Percentiles rank a stretch among this genome's conserved stretches.
Conservation (phyloP, 2,888 invertebrate genomes). For the Eurytoma californica region DNA sequence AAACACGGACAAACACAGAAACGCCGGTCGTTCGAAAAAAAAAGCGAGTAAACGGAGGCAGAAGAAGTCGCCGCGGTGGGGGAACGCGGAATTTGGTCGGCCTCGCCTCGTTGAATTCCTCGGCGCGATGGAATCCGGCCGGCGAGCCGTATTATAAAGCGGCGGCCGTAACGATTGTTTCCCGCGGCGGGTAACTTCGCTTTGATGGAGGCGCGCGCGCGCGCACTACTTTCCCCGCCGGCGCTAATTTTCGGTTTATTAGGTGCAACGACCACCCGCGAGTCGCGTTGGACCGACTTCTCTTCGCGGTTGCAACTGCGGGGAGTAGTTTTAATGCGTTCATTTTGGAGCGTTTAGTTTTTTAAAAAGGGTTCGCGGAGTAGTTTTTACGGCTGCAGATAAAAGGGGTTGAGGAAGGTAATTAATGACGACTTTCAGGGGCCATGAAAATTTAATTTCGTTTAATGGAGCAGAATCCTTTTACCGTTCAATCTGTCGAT, state of each 20-base stretch:
- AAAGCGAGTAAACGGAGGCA: neutral
- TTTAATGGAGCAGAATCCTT: no score
- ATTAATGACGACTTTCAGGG: no score
- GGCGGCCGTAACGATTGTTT: conserved; percentile 14
- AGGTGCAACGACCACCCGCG: conserved; percentile 8
- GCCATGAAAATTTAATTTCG: no score
- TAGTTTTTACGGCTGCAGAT: no score
- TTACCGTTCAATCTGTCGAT: no score
- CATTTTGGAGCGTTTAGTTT: no score
- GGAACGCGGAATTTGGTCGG: conserved; percentile 11
- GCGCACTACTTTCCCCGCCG: conserved; percentile 28
- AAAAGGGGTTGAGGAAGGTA: no score
- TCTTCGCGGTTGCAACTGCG: neutral
- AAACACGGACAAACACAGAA: no score
- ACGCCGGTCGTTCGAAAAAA: neutral
- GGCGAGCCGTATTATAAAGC: conserved; percentile 12
- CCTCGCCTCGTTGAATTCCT: conserved; percentile 12
- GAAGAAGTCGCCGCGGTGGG: neutral
- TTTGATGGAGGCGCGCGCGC: conserved; percentile 16
- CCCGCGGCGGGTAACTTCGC: conserved; percentile 5
- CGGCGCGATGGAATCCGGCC: neutral
- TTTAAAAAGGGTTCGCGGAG: no score
- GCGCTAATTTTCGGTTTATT: conserved; percentile 36
- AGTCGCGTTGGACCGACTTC: neutral
- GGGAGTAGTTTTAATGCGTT: neutral